Conservation (phyloP, 2,797 vertebrate genomes). For the Toxotes lorentzi region DNA sequence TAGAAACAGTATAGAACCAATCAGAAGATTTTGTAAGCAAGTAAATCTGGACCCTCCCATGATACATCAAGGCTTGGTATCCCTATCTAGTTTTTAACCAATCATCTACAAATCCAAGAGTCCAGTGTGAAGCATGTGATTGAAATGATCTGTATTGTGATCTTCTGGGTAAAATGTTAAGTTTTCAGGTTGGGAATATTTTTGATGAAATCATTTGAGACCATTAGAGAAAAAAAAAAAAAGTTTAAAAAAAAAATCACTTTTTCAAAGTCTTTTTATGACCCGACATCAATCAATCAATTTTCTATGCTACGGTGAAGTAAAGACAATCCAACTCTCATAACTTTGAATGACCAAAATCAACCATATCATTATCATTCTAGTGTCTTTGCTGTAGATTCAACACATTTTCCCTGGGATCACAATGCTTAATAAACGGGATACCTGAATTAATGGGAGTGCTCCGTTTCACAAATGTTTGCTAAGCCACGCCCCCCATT, state of each 20-base stretch:
- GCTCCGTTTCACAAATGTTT: constrained; percentile 37
- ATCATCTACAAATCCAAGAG: constrained; percentile 35
- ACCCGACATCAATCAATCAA: constrained; percentile 72
- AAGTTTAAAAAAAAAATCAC: constrained; percentile 19
- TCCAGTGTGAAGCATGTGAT: constrained; percentile 32
- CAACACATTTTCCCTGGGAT: constrained; percentile 43
- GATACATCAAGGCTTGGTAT: constrained; percentile 28
- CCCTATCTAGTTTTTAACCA: constrained; percentile 33
- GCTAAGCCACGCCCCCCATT: constrained; percentile 2
- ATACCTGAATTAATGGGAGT: constrained; percentile 25
- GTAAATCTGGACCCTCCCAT: constrained; percentile 34
- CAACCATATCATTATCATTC: constrained; percentile 37
- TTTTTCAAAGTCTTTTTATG: constrained; percentile 62
- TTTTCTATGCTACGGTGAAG: constrained; percentile 76
- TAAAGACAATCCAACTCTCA: constrained; percentile 82
- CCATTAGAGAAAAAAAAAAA: constrained; percentile 37
- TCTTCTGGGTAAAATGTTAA: constrained; percentile 54
- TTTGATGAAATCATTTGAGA: constrained; percentile 41
- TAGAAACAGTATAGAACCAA: not conserved
- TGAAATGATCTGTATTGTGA: constrained; percentile 43
- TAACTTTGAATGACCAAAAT: constrained; percentile 78
- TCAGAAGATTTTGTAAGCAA: constrained; percentile 25
- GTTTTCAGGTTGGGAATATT: constrained; percentile 46
- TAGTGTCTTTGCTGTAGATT: constrained; percentile 40
- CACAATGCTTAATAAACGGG: constrained; percentile 38